Evolutionary conservation across 2,797 vertebrate species (phyloP).

Genomic region (Anableps anableps): DNA sequence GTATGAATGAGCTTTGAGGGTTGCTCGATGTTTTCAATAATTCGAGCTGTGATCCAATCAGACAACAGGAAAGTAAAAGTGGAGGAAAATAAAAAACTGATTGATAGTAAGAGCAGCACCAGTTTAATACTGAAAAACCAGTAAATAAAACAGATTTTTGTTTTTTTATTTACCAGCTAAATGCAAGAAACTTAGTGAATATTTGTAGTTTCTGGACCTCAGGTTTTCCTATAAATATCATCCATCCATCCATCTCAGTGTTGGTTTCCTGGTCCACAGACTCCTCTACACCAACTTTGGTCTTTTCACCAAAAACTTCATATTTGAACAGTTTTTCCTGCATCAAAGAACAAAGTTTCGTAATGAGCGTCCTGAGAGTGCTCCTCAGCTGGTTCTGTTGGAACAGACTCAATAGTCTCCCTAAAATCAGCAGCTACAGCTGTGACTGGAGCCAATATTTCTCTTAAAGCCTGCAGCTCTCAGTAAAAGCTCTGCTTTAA

Average conservation of each 20-base stretch:
- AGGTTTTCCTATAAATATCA: not conserved
- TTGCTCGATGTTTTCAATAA: not conserved
- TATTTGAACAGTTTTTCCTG: not conserved
- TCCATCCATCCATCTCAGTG: not conserved
- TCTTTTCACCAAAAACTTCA: no score
- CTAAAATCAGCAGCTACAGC: slow-evolving; percentile 21
- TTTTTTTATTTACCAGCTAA: not conserved
- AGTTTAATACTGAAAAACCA: no score
- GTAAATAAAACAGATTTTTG: not conserved
- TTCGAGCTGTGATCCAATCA: not conserved
- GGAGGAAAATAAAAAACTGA: not conserved
- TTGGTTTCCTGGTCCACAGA: not conserved
- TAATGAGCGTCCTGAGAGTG: slow-evolving; percentile 16
- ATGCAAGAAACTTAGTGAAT: no score
- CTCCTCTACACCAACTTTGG: no score
- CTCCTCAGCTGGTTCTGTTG: slow-evolving; percentile 8
- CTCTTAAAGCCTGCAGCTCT: slow-evolving; percentile 28
- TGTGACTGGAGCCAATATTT: slow-evolving; percentile 36
- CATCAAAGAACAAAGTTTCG: slow-evolving; percentile 11
- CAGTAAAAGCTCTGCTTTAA: slow-evolving; percentile 18
- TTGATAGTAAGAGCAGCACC: not conserved
- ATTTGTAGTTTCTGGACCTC: not conserved
- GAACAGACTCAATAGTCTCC: slow-evolving; percentile 35
- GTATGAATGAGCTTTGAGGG: no score
- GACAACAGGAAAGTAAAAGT: not conserved